A percentile compares a stretch with the other conserved stretches of the same genome.
These are phyloP conservation scores for Nerophis lumbriciformis DNA, from an alignment of 2,113 vertebrate species.

Conservation along the genomic window DNA sequence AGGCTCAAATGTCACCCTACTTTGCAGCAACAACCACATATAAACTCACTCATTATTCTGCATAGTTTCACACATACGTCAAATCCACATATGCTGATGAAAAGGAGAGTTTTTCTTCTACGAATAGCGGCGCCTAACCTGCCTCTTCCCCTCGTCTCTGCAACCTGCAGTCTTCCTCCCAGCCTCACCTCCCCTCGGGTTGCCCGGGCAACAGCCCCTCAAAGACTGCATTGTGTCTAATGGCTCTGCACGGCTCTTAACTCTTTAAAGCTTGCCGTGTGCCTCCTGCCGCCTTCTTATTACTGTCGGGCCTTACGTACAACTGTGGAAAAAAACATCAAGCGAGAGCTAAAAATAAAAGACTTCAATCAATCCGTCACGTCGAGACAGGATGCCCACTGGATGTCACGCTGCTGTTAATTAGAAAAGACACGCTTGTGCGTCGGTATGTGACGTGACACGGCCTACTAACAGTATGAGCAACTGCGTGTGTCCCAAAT, in stretches of 20 bases:
- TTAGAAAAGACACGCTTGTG: constrained; percentile 5
- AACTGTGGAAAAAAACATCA: constrained; percentile 25
- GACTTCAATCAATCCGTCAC: constrained; percentile 31
- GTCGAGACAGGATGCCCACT: constrained; percentile 16
- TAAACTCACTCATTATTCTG: neutral
- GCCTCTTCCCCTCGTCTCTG: constrained; percentile 31
- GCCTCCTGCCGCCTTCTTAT: too few relatives aligned
- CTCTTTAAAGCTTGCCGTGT: constrained; percentile 16
- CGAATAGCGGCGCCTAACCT: constrained; percentile 19
- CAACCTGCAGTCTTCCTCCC: constrained; percentile 54
- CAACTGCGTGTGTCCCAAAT: constrained; percentile 41
- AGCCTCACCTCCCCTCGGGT: constrained; percentile 69
- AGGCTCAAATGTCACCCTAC: neutral
- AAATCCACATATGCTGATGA: neutral
- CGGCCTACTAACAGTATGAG: constrained; percentile 26
- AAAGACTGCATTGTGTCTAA: constrained; percentile 69
- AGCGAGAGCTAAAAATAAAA: constrained; percentile 53
- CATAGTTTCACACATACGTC: neutral
- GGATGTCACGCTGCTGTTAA: constrained; percentile 7
- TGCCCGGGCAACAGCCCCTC: constrained; percentile 74
- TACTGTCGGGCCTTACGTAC: neutral
- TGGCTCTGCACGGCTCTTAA: constrained; percentile 59
- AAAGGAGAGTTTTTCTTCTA: neutral
- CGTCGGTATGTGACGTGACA: constrained; percentile 22
- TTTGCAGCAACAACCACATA: neutral